Base-by-base conservation (phyloP, 1,140 invertebrate genomes). In the Hermetia illucens region DNA sequence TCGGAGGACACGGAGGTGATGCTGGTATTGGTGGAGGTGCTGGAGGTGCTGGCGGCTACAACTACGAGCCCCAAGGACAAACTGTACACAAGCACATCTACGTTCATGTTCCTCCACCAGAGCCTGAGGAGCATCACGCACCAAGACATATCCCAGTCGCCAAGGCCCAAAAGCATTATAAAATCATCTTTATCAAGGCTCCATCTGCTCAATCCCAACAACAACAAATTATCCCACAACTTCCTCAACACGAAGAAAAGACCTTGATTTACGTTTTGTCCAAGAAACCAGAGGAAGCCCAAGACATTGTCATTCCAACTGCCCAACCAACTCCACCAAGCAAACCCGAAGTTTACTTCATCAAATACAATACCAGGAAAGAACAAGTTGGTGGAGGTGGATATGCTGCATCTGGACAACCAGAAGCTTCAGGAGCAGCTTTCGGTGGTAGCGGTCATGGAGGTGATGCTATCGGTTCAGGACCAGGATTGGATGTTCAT, bases 321-420 rank as follows among this genome's bases (percentile, higher is more conserved):
- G 69, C 72, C 16, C 68, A 74, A 4, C 79, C 79, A 29, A 82
- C 79, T 20, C 74, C 80, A 52, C 79, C 79, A 47, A 75, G 73
- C 62, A 85, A 85, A 65, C 82, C 82, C 21, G 82, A 84, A 62
- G 82, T 85, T 42, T 85, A 82, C 73, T 87, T 87, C 71, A 87
- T 87, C 71, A 76, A 81, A 43, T 87, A 87, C 75, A 84, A 85
- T 73, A 82, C 82, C 47, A 79, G 80, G 53, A 70, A 70, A 55
- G 67, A 70, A 39, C 53, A 57, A 17, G 31, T 24, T 8, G 44
- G 42, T 1, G 34, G 30, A 32, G 44, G 42, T 5, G 25, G 34
- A 5, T 25, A 27, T 5, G 15, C 10, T 30, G 39, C 44, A 10
- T 36, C 24, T 12, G 45, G 46, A 21, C 12, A 47, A 46, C 24